phyloP scores from a whole-genome alignment of 1,140 invertebrate genomes.

The Drosophila ironensis region DNA sequence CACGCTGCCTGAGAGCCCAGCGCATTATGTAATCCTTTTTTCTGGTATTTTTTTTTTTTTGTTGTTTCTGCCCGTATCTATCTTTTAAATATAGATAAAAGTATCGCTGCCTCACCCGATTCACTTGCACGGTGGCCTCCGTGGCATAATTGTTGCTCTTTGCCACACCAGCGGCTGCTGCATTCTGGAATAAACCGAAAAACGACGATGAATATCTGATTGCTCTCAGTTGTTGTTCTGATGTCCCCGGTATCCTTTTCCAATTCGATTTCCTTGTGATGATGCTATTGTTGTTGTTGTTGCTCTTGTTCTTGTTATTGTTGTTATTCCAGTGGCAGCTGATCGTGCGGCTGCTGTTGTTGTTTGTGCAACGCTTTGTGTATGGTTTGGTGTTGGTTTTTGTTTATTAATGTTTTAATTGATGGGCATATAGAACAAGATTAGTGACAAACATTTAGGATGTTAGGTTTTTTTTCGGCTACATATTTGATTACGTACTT shows the following conservation, averaged over 20 bases:
- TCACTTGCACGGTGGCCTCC: constrained; percentile 78
- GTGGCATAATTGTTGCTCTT: constrained; percentile 81
- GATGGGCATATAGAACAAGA: constrained; percentile 2
- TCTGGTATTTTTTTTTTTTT: constrained; percentile 17
- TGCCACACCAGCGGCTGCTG: constrained; percentile 65
- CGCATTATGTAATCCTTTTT: constrained; percentile 64
- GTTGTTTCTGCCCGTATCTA: background rate
- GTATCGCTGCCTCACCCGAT: constrained; percentile 67
- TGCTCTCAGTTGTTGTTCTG: constrained; percentile 36
- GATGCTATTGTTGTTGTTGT: constrained; percentile 25
- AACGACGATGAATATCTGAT: constrained; percentile 79
- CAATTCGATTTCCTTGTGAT: background rate
- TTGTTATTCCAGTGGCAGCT: too few relatives aligned
- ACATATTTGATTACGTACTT: constrained; percentile 77
- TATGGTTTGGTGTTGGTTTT: constrained; percentile 11
- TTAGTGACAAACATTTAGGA: constrained; percentile 38
- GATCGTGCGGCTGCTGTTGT: constrained; percentile 1
- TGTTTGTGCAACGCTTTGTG: constrained; percentile 19
- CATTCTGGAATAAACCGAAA: constrained; percentile 82
- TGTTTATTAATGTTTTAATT: constrained; percentile 1
- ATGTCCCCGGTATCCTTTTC: constrained; percentile 8
- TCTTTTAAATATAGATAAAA: background rate
- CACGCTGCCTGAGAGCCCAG: constrained; percentile 26
- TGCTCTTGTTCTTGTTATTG: too few relatives aligned
- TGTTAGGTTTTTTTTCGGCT: constrained; percentile 11